These are phyloP conservation scores for Pseudotriccus pelzelni DNA, from an alignment of 2,797 vertebrate species.

Conservation along the genomic window DNA sequence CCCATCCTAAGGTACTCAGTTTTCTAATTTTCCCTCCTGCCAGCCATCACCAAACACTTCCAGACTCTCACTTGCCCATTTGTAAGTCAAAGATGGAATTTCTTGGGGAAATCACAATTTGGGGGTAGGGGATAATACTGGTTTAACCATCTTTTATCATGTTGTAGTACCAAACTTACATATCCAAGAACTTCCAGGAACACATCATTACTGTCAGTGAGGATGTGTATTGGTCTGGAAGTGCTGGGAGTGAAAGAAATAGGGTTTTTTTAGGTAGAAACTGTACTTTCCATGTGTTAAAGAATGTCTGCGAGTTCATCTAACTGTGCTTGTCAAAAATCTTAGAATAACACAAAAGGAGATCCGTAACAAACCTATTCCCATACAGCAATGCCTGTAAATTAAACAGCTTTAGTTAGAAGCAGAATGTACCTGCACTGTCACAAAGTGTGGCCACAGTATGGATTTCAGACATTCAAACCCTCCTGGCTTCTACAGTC, in stretches of 20 bases:
- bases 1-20: not conserved
- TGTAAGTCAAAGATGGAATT: not conserved
- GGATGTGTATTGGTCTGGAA: not conserved
- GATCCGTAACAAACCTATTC: not conserved
- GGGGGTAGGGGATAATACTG: not conserved
- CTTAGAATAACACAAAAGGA: not conserved
- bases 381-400: not conserved
- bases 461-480: not conserved
- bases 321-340: not conserved
- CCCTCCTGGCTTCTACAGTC: not conserved
- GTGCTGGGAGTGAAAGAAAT: not conserved
- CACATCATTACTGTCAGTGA: not conserved
- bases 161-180: not conserved
- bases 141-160: not conserved
- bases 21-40: not conserved
- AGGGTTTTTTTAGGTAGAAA: not conserved
- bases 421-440: not conserved
- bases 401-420: not conserved
- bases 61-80: not conserved
- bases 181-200: not conserved
- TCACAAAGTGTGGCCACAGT: not conserved
- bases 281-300: not conserved
- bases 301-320: not conserved
- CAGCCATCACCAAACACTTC: not conserved
- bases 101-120: not conserved